Conservation (phyloP, 1,140 invertebrate species). For the Platorchestia sp. region DNA sequence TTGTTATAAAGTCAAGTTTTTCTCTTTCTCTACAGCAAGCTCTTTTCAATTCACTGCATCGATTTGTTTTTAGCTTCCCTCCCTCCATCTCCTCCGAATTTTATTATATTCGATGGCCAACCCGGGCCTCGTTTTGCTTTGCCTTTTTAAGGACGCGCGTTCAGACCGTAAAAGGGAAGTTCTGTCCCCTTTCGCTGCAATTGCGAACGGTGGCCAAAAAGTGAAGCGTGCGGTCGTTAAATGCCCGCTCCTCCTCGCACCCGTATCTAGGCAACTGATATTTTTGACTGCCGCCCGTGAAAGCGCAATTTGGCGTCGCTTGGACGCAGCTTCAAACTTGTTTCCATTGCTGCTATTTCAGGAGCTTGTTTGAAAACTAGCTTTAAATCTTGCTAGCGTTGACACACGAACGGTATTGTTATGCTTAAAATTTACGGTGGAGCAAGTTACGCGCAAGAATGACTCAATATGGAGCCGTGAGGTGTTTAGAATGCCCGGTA, state of each 20-base stretch:
- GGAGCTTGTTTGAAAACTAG: neutral
- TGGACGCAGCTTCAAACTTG: neutral
- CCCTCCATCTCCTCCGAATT: neutral
- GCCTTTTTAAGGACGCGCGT: neutral
- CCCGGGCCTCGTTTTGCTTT: neutral
- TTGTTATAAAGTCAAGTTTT: neutral
- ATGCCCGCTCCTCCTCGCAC: neutral
- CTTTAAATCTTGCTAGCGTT: neutral
- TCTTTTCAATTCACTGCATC: neutral
- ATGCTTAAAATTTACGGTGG: too few species aligned
- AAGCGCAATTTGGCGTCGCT: neutral
- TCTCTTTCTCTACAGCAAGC: neutral
- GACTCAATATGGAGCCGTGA: too few species aligned
- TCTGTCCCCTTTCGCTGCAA: neutral
- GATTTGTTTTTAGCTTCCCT: neutral
- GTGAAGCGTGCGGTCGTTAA: slow-evolving; percentile 5
- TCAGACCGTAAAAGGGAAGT: neutral
- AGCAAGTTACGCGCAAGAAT: too few species aligned
- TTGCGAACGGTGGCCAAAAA: neutral
- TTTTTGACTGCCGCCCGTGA: neutral
- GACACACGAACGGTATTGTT: too few species aligned
- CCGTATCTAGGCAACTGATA: neutral
- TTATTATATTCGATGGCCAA: neutral
- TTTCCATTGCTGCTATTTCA: neutral
- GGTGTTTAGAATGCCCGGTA: too few species aligned